Evolutionary conservation across 2,888 invertebrate species (phyloP).

Genomic region (Crossocerus cetratus): DNA sequence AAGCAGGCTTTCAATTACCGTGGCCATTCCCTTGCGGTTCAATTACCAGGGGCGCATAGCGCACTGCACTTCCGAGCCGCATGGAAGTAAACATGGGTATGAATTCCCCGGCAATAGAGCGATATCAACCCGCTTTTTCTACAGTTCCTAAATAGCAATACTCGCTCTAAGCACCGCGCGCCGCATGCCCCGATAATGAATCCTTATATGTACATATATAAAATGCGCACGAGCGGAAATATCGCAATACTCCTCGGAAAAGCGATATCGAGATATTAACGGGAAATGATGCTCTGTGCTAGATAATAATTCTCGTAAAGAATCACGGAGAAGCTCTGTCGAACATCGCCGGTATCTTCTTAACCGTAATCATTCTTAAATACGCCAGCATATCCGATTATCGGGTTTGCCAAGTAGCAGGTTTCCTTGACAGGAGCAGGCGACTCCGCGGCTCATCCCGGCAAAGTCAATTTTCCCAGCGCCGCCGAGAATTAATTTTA

Average conservation of each 20-base stretch:
- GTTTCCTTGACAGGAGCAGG: too few relatives aligned
- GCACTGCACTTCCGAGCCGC: background rate
- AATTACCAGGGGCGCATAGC: background rate
- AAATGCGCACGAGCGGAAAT: too few relatives aligned
- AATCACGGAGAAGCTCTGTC: too few relatives aligned
- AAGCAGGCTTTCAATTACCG: conserved; percentile 2
- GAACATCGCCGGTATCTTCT: too few relatives aligned
- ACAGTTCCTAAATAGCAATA: background rate
- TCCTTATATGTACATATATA: background rate
- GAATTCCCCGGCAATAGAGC: background rate
- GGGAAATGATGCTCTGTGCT: background rate
- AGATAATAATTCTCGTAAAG: background rate
- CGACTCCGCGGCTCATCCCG: too few relatives aligned
- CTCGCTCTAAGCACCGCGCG: background rate
- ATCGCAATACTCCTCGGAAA: background rate
- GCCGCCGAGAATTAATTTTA: conserved; percentile 33
- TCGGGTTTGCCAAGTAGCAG: too few relatives aligned
- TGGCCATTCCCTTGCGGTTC: background rate
- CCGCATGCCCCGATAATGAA: background rate
- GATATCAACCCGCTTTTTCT: background rate
- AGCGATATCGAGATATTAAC: background rate
- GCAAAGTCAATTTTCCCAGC: too few relatives aligned
- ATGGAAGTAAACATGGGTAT: background rate
- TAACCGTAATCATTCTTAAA: too few relatives aligned
- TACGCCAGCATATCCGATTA: too few relatives aligned